phyloP scores from a whole-genome alignment of 2,797 vertebrate genomes.

The Peromyscus nudipes region DNA sequence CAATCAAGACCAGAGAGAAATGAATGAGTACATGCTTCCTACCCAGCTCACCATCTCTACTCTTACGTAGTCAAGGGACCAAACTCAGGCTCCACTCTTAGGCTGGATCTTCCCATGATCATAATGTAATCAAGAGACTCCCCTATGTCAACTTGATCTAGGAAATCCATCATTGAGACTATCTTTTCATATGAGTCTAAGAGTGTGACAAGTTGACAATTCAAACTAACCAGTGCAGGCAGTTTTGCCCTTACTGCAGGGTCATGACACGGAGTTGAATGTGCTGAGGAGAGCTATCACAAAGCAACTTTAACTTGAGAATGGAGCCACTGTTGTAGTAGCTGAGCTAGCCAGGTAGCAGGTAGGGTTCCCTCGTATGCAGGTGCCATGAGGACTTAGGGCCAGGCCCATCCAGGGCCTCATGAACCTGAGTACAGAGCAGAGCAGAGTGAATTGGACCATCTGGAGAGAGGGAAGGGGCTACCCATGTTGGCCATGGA shows the following conservation, averaged over 20 bases:
- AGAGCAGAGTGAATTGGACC: neutral
- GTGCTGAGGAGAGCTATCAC: neutral
- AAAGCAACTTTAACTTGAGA: neutral
- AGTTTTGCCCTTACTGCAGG: neutral
- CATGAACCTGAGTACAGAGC: neutral
- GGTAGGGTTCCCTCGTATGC: neutral
- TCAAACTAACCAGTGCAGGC: neutral
- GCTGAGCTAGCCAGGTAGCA: neutral
- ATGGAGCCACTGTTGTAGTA: neutral
- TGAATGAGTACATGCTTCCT: too few relatives aligned
- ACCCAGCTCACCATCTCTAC: neutral
- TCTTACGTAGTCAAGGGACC: neutral
- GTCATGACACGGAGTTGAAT: neutral
- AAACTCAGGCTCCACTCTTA: neutral
- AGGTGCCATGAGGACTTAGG: neutral
- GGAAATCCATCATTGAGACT: neutral
- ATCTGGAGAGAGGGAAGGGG: neutral
- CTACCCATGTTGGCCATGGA: neutral
- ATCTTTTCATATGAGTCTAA: neutral
- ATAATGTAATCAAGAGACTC: neutral
- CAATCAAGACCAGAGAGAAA: neutral
- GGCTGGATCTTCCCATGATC: neutral
- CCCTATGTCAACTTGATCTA: neutral
- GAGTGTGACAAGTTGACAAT: neutral
- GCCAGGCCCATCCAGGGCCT: neutral